Evolutionary conservation across 1,140 invertebrate species (phyloP).

Genomic region (Trichogramma pretiosum): DNA sequence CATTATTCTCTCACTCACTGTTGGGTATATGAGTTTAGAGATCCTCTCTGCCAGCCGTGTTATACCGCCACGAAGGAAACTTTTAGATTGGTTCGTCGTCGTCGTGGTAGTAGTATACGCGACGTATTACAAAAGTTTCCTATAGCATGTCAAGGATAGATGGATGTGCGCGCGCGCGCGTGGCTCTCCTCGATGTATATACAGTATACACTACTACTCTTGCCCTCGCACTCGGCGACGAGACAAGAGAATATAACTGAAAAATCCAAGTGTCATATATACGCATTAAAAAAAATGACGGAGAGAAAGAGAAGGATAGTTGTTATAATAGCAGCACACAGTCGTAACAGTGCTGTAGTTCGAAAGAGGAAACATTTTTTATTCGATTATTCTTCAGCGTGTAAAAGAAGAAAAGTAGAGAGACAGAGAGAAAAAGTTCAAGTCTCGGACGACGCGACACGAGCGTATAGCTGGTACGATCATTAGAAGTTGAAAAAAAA

Average conservation of each 20-base stretch:
- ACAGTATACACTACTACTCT: conserved; percentile 15
- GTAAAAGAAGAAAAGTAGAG: neutral
- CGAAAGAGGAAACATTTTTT: too few relatives aligned
- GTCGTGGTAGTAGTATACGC: neutral
- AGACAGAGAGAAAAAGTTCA: conserved; percentile 14
- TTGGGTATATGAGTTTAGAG: too few relatives aligned
- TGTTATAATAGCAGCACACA: conserved; percentile 2
- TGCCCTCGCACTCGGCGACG: too few relatives aligned
- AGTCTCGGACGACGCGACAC: conserved; percentile 13
- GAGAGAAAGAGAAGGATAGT: neutral
- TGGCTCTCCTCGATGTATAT: conserved; percentile 10
- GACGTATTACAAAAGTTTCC: conserved; percentile 33
- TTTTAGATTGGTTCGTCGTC: conserved; percentile 25
- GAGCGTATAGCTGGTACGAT: conserved; percentile 14
- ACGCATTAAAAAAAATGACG: too few relatives aligned
- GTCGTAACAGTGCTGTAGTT: conserved; percentile 7
- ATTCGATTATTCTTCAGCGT: neutral
- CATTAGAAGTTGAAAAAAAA: conserved; percentile 21
- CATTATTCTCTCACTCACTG: conserved; percentile 5
- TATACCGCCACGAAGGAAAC: conserved; percentile 16
- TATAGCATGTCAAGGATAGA: too few relatives aligned
- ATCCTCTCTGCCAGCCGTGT: neutral
- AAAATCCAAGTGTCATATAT: too few relatives aligned
- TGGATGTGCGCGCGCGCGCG: too few relatives aligned
- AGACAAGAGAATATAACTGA: too few relatives aligned